Conservation (phyloP, 2,113 vertebrate genomes). For the Hoplias malabaricus region DNA sequence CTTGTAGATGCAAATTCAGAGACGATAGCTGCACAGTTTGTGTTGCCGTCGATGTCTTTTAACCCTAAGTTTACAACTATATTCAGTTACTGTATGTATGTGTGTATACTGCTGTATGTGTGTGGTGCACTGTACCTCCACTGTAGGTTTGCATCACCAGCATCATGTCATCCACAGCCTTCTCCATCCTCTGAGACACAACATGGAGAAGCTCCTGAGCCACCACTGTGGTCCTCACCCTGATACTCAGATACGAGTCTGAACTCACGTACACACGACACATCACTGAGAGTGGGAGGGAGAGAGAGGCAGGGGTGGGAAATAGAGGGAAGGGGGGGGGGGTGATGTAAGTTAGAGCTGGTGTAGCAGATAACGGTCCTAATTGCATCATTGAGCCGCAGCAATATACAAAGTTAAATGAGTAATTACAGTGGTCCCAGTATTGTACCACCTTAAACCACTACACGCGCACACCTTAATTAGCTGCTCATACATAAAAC, state of each 20-base stretch:
- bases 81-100: not conserved
- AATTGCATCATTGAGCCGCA: slow-evolving; percentile 4
- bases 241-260: slow-evolving; percentile 94
- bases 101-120: too few relatives aligned
- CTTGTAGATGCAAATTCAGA: too few relatives aligned
- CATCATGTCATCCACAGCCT: slow-evolving; percentile 83
- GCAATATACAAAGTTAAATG: slow-evolving; percentile 18
- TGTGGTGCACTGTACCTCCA: slow-evolving; percentile 75
- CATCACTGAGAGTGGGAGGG: slow-evolving; percentile 76
- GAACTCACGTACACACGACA: slow-evolving; percentile 89
- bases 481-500: slow-evolving; percentile 30
- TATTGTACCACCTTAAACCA: not conserved
- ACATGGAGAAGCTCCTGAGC: slow-evolving; percentile 88
- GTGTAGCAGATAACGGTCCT: not conserved
- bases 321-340: not conserved
- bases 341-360: not conserved
- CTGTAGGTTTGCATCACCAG: slow-evolving; percentile 80
- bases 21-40: too few relatives aligned
- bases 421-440: slow-evolving; percentile 2
- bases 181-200: slow-evolving; percentile 86
- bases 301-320: not conserved
- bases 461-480: slow-evolving; percentile 18
- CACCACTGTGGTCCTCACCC: slow-evolving; percentile 82
- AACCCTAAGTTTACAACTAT: too few relatives aligned
- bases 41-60: too few relatives aligned